These are phyloP conservation scores for Seira ritae DNA, from an alignment of 2,888 invertebrate species.

Conservation along the genomic window DNA sequence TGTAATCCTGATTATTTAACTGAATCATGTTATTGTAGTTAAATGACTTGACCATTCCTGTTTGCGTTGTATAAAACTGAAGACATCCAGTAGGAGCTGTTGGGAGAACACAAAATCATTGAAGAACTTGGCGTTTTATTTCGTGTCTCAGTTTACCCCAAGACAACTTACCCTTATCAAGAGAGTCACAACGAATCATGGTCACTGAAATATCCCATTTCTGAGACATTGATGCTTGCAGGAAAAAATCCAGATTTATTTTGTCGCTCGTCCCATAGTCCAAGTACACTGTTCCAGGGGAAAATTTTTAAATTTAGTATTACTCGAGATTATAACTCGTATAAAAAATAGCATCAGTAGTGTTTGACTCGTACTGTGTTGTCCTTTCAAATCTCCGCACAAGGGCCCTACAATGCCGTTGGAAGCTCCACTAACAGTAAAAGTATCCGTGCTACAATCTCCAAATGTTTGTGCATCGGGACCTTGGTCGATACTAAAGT, in stretches of 20 bases:
- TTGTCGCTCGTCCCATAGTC: conserved; percentile 66
- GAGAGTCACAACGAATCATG: conserved; percentile 69
- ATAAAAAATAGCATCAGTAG: too few relatives aligned
- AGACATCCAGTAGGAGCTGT: conserved; percentile 70
- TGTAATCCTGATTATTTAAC: conserved; percentile 69
- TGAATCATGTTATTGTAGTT: conserved; percentile 65
- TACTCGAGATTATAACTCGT: background rate
- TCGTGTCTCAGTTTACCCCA: background rate
- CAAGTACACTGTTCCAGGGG: conserved; percentile 72
- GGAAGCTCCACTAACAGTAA: conserved; percentile 62
- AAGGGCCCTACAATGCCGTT: conserved; percentile 63
- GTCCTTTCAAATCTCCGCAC: conserved; percentile 68
- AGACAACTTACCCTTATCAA: conserved; percentile 51
- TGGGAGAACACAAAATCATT: background rate
- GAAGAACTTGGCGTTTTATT: too few relatives aligned
- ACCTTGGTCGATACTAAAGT: conserved; percentile 60
- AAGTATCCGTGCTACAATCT: conserved; percentile 64
- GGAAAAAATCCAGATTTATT: conserved; percentile 64
- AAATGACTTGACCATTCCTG: conserved; percentile 68
- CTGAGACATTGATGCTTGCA: conserved; percentile 48
- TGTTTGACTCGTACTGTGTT: too few relatives aligned
- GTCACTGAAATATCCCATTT: conserved; percentile 69
- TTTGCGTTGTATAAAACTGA: conserved; percentile 68
- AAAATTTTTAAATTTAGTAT: background rate
- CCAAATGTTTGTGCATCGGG: conserved; percentile 50